Conservation (phyloP, 2,113 vertebrate genomes). For the Heterocephalus glaber region DNA sequence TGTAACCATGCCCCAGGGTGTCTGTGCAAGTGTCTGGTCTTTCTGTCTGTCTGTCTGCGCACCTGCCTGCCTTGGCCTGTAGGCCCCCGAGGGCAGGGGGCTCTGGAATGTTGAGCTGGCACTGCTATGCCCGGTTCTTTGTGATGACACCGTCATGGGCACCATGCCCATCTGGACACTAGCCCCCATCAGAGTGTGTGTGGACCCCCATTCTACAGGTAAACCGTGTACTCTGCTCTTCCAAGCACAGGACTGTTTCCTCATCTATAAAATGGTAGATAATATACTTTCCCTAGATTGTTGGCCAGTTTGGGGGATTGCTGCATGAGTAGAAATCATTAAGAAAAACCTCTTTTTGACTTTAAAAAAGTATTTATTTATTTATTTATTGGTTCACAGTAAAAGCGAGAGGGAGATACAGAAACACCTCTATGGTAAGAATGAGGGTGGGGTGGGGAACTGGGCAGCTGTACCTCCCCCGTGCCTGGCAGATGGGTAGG, state of each 20-base stretch:
- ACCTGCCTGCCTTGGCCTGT: slow-evolving; percentile 49
- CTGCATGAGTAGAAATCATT: neutral
- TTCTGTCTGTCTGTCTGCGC: neutral
- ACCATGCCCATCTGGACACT: fast-evolving
- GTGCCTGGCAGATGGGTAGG: neutral
- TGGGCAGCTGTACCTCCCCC: neutral
- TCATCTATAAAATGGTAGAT: neutral
- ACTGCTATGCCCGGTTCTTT: neutral
- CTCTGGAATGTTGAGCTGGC: neutral
- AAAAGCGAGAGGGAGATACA: neutral
- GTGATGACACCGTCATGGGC: neutral
- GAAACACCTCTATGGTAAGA: too few species aligned
- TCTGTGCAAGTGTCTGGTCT: neutral
- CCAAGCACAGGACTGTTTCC: neutral
- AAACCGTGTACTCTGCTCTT: neutral
- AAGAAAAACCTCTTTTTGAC: neutral
- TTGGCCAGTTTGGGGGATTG: neutral
- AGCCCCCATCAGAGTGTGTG: too few species aligned
- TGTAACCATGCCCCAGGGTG: neutral
- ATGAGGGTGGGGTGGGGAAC: neutral
- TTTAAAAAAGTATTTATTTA: neutral
- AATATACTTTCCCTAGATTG: neutral
- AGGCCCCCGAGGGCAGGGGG: neutral
- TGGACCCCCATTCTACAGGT: neutral
- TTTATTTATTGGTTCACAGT: neutral